phyloP scores from a whole-genome alignment of 2,888 invertebrate genomes.

The Drosophila kokeensis region DNA sequence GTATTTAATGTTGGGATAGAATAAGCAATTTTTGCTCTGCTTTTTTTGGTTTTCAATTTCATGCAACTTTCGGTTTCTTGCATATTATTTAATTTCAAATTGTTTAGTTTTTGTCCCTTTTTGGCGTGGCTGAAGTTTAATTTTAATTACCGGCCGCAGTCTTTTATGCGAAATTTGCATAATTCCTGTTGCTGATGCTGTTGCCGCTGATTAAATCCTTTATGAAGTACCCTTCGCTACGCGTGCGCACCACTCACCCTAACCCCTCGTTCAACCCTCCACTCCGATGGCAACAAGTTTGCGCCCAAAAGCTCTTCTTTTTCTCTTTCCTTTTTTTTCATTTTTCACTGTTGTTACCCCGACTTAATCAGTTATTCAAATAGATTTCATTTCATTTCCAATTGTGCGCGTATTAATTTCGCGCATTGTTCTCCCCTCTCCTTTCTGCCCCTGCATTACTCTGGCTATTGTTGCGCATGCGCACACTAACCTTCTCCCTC shows the following conservation, averaged over 20 bases:
- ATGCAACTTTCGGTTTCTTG: constrained; percentile 9
- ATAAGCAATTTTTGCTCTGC: background rate
- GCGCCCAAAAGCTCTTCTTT: constrained; percentile 29
- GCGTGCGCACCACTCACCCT: constrained; percentile 56
- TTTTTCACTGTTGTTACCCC: constrained; percentile 20
- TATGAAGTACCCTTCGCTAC: constrained; percentile 54
- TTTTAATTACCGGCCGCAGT: constrained; percentile 52
- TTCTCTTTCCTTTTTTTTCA: background rate
- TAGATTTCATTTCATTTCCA: constrained; percentile 64
- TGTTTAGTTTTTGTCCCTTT: constrained; percentile 9
- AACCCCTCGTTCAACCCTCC: background rate
- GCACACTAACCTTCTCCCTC: constrained; percentile 27
- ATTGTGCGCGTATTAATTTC: constrained; percentile 66
- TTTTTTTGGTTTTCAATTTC: constrained; percentile 2
- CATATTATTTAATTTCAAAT: constrained; percentile 24
- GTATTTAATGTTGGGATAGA: background rate
- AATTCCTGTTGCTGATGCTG: constrained; percentile 46
- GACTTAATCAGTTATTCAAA: constrained; percentile 73
- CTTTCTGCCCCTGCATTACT: background rate
- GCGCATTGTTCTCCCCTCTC: constrained; percentile 32
- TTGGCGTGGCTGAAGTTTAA: constrained; percentile 31
- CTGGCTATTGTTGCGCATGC: constrained; percentile 43
- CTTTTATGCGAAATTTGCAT: constrained; percentile 57
- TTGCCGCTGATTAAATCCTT: constrained; percentile 60
- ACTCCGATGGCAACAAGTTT: constrained; percentile 60